Evolutionary conservation across 2,888 invertebrate species (phyloP).

Genomic region (Linhomoeus sp.): DNA sequence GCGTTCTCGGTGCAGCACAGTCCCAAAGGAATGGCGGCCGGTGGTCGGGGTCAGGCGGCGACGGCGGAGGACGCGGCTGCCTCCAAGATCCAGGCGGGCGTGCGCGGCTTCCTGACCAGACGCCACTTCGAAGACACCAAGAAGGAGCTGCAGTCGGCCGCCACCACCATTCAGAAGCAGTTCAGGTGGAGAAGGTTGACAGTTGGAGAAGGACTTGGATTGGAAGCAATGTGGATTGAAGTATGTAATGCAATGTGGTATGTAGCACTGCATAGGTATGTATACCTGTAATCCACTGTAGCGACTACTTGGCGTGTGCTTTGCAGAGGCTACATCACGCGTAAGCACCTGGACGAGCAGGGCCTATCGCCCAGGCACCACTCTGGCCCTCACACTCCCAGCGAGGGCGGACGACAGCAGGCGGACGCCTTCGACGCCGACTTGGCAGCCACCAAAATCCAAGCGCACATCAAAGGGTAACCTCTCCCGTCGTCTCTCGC

Average conservation of each 20-base stretch:
- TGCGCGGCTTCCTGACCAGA: slow-evolving; percentile 14
- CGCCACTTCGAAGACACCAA: slow-evolving; percentile 8
- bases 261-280: no score
- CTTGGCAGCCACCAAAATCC: background rate
- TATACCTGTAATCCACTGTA: background rate
- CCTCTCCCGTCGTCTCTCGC: slow-evolving; percentile 1
- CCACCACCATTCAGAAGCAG: slow-evolving; percentile 4
- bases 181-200: no score
- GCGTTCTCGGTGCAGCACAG: no score
- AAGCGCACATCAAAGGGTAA: slow-evolving; percentile 13
- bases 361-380: background rate
- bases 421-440: background rate
- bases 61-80: slow-evolving; percentile 20
- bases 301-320: no score
- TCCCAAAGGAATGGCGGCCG: no score
- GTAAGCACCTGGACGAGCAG: slow-evolving; percentile 2
- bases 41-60: no score
- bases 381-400: background rate
- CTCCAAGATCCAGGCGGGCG: slow-evolving; percentile 18
- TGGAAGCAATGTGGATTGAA: no score
- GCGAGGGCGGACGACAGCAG: background rate
- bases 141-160: background rate
- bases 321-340: slow-evolving; percentile 3
- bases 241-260: no score
- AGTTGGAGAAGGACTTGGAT: no score